Evolutionary conservation across 2,113 vertebrate species (phyloP).

Genomic region (Genyomyrus donnyi): DNA sequence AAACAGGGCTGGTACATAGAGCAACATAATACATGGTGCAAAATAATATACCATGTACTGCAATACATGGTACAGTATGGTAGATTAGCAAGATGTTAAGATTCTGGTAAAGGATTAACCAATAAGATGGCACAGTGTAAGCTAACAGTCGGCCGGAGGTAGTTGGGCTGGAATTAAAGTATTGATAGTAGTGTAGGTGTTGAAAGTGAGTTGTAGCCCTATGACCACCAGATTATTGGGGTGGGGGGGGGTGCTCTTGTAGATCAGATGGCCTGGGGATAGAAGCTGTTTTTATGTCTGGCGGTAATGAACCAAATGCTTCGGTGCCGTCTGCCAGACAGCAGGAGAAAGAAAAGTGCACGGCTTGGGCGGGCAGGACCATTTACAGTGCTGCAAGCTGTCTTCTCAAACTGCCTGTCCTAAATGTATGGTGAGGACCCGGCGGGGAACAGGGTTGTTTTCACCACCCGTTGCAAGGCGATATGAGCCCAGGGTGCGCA

Average conservation of each 20-base stretch:
- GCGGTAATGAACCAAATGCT: background rate
- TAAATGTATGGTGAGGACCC: background rate
- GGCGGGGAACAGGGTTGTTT: background rate
- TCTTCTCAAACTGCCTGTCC: background rate
- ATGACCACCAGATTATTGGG: background rate
- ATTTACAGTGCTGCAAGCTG: background rate
- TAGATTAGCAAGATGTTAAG: background rate
- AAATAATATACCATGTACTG: background rate
- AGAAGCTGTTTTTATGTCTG: constrained; percentile 3
- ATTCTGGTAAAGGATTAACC: background rate
- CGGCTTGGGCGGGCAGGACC: background rate
- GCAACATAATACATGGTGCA: background rate
- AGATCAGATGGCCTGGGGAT: background rate
- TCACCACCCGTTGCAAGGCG: background rate
- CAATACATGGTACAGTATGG: background rate
- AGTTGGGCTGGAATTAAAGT: background rate
- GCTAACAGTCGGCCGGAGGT: background rate
- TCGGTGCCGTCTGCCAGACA: background rate
- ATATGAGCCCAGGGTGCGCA: background rate
- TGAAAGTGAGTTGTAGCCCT: background rate
- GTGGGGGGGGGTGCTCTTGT: background rate
- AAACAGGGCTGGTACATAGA: background rate
- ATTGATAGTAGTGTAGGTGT: background rate
- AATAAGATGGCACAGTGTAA: background rate
- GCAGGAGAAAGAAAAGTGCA: background rate